Evolutionary conservation across 1,140 invertebrate species (phyloP).

Genomic region (Bombus terrestris): DNA sequence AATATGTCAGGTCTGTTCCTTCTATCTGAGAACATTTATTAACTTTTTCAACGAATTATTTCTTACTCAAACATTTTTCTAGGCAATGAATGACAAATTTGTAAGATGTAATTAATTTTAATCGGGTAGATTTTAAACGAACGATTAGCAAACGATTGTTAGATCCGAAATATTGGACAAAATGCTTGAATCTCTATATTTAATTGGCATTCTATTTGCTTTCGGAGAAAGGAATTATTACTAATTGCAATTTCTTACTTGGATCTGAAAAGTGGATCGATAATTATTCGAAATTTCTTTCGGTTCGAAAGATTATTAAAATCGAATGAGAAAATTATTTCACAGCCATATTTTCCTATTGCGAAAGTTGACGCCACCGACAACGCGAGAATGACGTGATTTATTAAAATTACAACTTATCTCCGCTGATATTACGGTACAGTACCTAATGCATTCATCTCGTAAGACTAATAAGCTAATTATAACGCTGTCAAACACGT

Average conservation of each 20-base stretch:
- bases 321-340: background rate
- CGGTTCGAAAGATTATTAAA: background rate
- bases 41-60: background rate
- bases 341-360: too few relatives aligned
- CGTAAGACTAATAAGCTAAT: slow-evolving; percentile 47
- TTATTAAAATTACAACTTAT: slow-evolving; percentile 30
- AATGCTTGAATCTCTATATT: too few relatives aligned
- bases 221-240: background rate
- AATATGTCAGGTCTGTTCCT: too few relatives aligned
- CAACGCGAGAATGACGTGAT: background rate
- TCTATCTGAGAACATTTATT: background rate
- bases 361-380: background rate
- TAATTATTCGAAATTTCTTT: background rate
- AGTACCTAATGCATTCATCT: slow-evolving; percentile 37
- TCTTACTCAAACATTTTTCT: background rate
- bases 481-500: slow-evolving; percentile 53
- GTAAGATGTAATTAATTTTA: too few relatives aligned
- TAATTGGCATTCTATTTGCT: background rate
- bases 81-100: background rate
- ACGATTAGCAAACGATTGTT: too few relatives aligned
- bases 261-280: background rate
- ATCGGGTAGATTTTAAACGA: too few relatives aligned
- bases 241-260: too few relatives aligned
- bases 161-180: too few relatives aligned
- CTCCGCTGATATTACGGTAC: slow-evolving; percentile 8